Evolutionary conservation across 2,888 invertebrate genomes (phyloP).

Genomic region (Agrenia bidenticulata): DNA sequence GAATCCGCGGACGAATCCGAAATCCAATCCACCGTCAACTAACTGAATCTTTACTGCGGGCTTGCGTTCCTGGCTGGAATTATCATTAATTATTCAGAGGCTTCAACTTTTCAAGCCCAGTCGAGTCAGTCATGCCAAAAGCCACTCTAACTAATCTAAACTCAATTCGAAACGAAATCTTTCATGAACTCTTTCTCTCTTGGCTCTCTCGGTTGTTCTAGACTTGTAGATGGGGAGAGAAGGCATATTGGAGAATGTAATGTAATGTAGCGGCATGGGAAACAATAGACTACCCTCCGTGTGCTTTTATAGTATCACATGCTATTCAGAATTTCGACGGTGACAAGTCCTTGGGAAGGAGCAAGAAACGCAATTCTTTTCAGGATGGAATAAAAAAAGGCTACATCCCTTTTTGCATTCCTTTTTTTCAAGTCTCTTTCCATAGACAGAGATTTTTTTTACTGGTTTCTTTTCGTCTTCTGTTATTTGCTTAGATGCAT

Average conservation of each 20-base stretch:
- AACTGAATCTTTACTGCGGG: constrained; percentile 18
- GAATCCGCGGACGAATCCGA: neutral
- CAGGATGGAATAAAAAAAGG: no score
- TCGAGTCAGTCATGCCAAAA: neutral
- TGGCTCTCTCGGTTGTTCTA: neutral
- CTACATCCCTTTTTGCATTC: no score
- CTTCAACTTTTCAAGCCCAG: neutral
- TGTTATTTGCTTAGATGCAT: no score
- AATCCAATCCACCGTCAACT: constrained; percentile 4
- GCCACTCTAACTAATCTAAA: constrained; percentile 2
- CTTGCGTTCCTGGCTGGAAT: constrained; percentile 24
- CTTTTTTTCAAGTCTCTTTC: no score
- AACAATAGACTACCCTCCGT: neutral
- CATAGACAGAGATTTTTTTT: no score
- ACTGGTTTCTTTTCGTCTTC: no score
- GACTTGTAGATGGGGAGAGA: no score
- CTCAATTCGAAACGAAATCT: constrained; percentile 8
- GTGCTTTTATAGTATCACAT: neutral
- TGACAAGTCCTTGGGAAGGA: no score
- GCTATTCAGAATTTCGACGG: no score
- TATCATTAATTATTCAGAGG: constrained; percentile 44
- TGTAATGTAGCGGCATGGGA: neutral
- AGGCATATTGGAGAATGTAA: neutral
- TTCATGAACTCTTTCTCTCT: constrained; percentile 15
- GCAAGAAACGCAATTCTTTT: no score